Evolutionary conservation across 2,113 vertebrate genomes (phyloP).

Genomic region (Kryptolebias marmoratus): DNA sequence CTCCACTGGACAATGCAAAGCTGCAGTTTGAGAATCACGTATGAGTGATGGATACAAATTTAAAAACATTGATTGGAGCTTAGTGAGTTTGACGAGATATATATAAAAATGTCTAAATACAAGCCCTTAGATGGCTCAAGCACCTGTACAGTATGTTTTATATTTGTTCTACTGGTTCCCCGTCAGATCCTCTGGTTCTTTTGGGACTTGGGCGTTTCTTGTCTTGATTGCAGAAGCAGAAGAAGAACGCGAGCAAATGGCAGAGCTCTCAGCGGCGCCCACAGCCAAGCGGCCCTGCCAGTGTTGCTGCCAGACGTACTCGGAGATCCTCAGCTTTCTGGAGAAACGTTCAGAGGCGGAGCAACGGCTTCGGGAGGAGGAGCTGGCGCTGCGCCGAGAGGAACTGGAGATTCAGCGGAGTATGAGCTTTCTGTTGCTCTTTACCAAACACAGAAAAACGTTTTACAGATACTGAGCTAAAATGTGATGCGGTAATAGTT

Average conservation of each 20-base stretch:
- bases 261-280: slow-evolving; percentile 67
- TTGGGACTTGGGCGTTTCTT: neutral
- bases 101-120: neutral
- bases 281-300: slow-evolving; percentile 80
- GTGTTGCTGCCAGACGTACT: slow-evolving; percentile 85
- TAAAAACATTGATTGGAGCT: neutral
- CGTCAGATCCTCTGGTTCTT: neutral
- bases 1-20: neutral
- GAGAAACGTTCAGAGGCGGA: slow-evolving; percentile 83
- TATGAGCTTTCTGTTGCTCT: slow-evolving; percentile 20
- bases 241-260: slow-evolving; percentile 67
- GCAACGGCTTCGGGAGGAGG: slow-evolving; percentile 82
- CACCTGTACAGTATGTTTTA: neutral
- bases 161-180: neutral
- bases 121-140: neutral
- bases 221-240: slow-evolving; percentile 57
- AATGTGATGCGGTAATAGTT: too few relatives aligned
- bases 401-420: slow-evolving; percentile 82
- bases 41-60: too few relatives aligned
- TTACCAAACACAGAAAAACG: too few relatives aligned
- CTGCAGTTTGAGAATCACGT: neutral
- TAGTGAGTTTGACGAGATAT: neutral
- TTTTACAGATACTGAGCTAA: too few relatives aligned
- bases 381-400: slow-evolving; percentile 78
- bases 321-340: slow-evolving; percentile 83